Percentiles rank a stretch among this genome's conserved stretches.
Evolutionary conservation across 2,888 invertebrate species (phyloP).

Genomic region (Octonoba sinensis): DNA sequence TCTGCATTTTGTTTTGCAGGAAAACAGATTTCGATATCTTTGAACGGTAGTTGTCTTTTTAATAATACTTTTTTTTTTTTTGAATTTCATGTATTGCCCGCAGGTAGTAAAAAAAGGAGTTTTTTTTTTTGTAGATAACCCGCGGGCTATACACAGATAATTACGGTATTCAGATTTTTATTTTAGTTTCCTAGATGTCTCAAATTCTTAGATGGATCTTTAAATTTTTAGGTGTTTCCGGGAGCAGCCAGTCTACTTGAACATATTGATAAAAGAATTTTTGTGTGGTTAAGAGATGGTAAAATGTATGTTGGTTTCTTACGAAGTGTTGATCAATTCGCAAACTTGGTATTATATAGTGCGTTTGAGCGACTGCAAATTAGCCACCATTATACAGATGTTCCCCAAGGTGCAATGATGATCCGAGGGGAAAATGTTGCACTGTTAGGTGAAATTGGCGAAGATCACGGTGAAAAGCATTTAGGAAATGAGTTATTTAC

Average conservation of each 20-base stretch:
- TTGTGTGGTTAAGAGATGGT: conserved; percentile 51
- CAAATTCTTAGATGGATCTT: background rate
- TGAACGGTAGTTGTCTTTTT: no score
- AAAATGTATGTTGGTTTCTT: conserved; percentile 20
- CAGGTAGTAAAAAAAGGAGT: no score
- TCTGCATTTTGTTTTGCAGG: no score
- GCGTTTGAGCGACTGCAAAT: conserved; percentile 23
- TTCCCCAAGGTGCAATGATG: conserved; percentile 34
- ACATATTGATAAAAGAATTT: conserved; percentile 34
- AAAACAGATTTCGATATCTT: no score
- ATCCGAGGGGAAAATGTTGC: conserved; percentile 50
- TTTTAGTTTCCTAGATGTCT: no score
- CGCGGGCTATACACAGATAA: no score
- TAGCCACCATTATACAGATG: conserved; percentile 16
- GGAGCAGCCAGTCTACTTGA: conserved; percentile 40
- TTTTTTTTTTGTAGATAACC: no score
- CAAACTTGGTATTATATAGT: conserved; percentile 30
- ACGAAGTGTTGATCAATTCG: conserved; percentile 48
- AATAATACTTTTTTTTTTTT: no score
- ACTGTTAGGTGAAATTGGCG: conserved; percentile 27
- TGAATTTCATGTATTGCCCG: no score
- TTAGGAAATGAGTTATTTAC: background rate
- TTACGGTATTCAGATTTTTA: no score
- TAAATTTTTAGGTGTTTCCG: conserved; percentile 30
- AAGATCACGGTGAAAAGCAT: background rate